These are phyloP conservation scores for Pheosia tremula DNA, from an alignment of 2,888 invertebrate genomes.

Conservation along the genomic window DNA sequence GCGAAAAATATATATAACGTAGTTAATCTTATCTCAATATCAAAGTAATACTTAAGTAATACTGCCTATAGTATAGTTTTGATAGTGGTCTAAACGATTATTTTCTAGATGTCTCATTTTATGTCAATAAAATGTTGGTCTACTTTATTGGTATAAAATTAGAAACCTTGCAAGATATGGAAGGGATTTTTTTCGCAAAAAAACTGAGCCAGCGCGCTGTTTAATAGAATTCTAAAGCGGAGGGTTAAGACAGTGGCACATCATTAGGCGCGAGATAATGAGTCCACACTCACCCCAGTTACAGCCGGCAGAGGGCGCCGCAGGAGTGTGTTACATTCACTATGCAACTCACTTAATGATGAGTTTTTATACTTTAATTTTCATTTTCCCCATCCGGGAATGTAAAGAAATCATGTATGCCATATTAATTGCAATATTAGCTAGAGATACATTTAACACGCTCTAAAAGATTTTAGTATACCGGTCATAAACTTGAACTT, in stretches of 20 bases:
- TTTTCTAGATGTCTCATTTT: too few relatives aligned
- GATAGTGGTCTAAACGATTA: too few relatives aligned
- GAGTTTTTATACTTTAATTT: slow-evolving; percentile 5
- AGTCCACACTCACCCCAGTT: slow-evolving; percentile 50
- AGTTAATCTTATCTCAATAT: too few relatives aligned
- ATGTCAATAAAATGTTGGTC: too few relatives aligned
- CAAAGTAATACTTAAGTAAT: too few relatives aligned
- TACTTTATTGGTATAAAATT: not conserved
- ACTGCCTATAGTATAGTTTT: too few relatives aligned
- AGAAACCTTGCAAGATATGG: not conserved
- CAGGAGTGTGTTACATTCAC: slow-evolving; percentile 22
- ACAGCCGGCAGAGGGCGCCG: slow-evolving; percentile 31
- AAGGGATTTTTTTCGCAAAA: slow-evolving; percentile 27
- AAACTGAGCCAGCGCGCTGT: slow-evolving; percentile 37
- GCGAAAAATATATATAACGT: too few relatives aligned
- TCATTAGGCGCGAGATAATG: slow-evolving; percentile 66
- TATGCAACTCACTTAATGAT: slow-evolving; percentile 31
- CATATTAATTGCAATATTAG: too few relatives aligned
- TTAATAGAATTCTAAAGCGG: slow-evolving; percentile 53
- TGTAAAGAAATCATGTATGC: too few relatives aligned
- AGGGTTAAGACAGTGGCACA: slow-evolving; percentile 50
- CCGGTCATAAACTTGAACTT: too few relatives aligned
- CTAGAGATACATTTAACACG: too few relatives aligned
- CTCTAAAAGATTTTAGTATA: too few relatives aligned
- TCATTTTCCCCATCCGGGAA: not conserved